A percentile compares a stretch with the other conserved stretches of the same genome.
Conservation (phyloP, 2,797 vertebrate species). For the Falco cherrug region DNA sequence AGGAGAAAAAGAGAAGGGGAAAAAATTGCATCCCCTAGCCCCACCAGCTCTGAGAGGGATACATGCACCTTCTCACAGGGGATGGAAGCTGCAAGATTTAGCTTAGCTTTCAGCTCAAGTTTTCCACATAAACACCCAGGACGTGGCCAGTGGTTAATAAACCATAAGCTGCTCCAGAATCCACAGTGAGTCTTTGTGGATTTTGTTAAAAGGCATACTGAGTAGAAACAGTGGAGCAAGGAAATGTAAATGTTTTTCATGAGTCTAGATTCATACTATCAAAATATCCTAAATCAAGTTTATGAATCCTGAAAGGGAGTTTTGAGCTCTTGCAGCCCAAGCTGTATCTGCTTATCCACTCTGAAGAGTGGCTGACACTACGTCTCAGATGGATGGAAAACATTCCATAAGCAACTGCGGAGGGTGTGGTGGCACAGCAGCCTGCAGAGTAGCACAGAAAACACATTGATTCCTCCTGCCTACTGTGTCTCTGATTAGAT, state of each 20-base stretch:
- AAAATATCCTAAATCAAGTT: conserved; percentile 70
- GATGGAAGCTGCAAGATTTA: neutral
- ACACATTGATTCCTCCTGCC: conserved; percentile 61
- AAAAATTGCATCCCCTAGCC: neutral
- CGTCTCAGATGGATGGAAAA: conserved; percentile 62
- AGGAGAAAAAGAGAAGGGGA: neutral
- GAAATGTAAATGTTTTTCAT: conserved; percentile 65
- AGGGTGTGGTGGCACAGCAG: conserved; percentile 69
- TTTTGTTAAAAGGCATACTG: conserved; percentile 48
- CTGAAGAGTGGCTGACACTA: conserved; percentile 29
- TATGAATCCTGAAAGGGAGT: conserved; percentile 63
- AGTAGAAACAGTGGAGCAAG: conserved; percentile 37
- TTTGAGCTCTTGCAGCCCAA: neutral
- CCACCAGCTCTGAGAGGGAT: neutral
- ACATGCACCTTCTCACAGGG: neutral
- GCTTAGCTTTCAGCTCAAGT: neutral
- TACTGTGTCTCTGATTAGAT: neutral
- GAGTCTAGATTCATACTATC: conserved; percentile 61
- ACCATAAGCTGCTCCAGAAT: conserved; percentile 37
- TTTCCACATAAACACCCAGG: conserved; percentile 48
- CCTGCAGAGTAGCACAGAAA: conserved; percentile 59
- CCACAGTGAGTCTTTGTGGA: conserved; percentile 53
- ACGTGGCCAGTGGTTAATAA: conserved; percentile 46
- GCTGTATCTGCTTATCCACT: conserved; percentile 38
- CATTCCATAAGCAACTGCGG: conserved; percentile 70